phyloP scores from a whole-genome alignment of 2,797 vertebrate species.

The Halcyon smyrnensis region DNA sequence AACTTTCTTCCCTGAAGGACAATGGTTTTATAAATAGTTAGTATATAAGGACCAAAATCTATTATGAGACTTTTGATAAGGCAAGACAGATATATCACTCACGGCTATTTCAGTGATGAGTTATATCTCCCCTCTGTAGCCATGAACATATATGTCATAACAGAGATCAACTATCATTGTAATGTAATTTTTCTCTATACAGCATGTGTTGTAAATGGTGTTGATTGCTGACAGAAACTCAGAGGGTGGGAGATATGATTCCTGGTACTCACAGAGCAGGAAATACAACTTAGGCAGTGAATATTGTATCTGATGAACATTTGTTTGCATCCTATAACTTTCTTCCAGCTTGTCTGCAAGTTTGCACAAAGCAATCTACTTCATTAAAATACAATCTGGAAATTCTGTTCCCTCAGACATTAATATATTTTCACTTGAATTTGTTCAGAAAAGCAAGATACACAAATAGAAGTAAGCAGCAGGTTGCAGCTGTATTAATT shows the following conservation, averaged over 20 bases:
- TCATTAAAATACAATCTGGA: not conserved
- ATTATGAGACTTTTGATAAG: constrained; percentile 66
- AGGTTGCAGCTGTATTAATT: not conserved
- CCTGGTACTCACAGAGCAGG: not conserved
- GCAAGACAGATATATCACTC: constrained; percentile 37
- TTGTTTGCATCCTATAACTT: not conserved
- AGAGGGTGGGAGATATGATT: constrained; percentile 24
- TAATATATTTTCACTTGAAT: not conserved
- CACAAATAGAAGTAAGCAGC: not conserved
- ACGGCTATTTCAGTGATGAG: constrained; percentile 59
- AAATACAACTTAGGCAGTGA: not conserved
- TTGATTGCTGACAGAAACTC: constrained; percentile 62
- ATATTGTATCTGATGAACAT: not conserved
- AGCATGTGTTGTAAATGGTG: constrained; percentile 44
- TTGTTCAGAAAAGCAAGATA: not conserved
- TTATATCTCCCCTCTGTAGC: constrained; percentile 37
- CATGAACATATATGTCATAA: constrained; percentile 75
- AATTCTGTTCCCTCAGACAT: not conserved
- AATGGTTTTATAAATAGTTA: not conserved
- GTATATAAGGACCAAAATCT: constrained; percentile 18
- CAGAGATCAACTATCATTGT: constrained; percentile 66
- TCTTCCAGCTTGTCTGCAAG: not conserved
- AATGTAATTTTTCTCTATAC: not conserved
- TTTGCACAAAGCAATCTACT: not conserved
- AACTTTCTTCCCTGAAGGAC: constrained; percentile 10